Conservation (phyloP, 1,140 invertebrate genomes). For the Hyles euphorbiae region DNA sequence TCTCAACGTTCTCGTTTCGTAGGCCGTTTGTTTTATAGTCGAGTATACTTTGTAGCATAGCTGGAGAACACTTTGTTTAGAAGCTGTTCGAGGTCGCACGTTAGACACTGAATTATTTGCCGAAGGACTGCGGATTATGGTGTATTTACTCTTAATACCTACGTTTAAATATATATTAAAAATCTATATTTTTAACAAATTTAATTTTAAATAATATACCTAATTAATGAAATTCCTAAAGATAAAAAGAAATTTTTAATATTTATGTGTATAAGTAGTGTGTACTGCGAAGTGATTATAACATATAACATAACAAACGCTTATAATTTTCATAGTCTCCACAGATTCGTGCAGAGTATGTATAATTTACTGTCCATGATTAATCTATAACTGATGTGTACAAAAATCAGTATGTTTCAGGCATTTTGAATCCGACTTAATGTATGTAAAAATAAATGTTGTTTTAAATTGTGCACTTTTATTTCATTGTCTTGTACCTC, state of each 20-base stretch:
- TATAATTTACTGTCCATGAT: constrained; percentile 68
- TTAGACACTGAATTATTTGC: constrained; percentile 27
- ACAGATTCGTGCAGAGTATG: constrained; percentile 50
- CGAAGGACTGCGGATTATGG: constrained; percentile 40
- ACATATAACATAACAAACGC: constrained; percentile 52
- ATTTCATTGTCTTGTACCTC: constrained; percentile 5
- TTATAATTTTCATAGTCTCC: constrained; percentile 60
- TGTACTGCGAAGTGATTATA: constrained; percentile 59
- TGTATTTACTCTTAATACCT: constrained; percentile 58
- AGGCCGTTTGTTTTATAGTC: background rate
- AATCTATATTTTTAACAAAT: constrained; percentile 74
- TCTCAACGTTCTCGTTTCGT: background rate
- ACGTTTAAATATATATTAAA: constrained; percentile 66
- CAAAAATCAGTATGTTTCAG: constrained; percentile 73
- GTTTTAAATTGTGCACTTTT: constrained; percentile 51
- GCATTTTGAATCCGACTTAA: constrained; percentile 75
- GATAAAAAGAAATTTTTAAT: constrained; percentile 70
- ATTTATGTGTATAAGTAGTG: constrained; percentile 70
- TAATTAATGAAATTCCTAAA: constrained; percentile 71
- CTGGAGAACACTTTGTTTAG: constrained; percentile 44
- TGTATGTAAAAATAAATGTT: constrained; percentile 76
- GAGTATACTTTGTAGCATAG: constrained; percentile 46
- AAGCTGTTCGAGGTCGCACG: constrained; percentile 36
- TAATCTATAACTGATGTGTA: constrained; percentile 69
- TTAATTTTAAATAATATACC: constrained; percentile 68